Conservation (phyloP, 1,140 invertebrate genomes). For the Augochlora pura region DNA sequence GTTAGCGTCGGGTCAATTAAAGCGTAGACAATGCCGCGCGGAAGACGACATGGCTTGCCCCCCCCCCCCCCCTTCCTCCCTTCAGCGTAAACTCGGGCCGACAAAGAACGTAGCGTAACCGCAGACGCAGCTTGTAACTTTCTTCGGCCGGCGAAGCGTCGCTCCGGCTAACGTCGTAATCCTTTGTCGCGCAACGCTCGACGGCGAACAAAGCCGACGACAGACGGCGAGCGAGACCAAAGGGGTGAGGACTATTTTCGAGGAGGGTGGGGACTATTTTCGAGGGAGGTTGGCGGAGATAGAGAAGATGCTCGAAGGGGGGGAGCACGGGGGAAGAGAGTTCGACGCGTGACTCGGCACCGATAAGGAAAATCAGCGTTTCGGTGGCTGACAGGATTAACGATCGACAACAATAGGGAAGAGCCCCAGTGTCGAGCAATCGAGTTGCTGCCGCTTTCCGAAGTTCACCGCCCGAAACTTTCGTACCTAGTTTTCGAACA, state of each 20-base stretch:
- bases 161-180: conserved; percentile 14
- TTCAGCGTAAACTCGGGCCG: conserved; percentile 4
- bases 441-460: neutral
- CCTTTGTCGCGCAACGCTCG: conserved; percentile 24
- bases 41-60: neutral
- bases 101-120: conserved; percentile 10
- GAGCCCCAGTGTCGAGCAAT: neutral
- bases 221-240: too few species aligned
- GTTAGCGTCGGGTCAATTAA: conserved; percentile 33
- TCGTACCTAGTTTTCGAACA: neutral
- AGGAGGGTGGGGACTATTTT: too few species aligned
- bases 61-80: too few species aligned
- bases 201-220: neutral
- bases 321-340: too few species aligned
- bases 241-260: too few species aligned
- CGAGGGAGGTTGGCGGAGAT: too few species aligned
- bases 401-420: neutral
- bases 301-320: neutral
- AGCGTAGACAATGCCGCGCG: conserved; percentile 25
- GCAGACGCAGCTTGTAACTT: conserved; percentile 1
- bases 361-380: conserved; percentile 23
- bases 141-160: neutral
- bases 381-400: neutral
- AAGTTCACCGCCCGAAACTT: neutral
- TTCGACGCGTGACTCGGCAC: neutral